phyloP scores from a whole-genome alignment of 2,797 vertebrate species.

The Ceyx erithaca region DNA sequence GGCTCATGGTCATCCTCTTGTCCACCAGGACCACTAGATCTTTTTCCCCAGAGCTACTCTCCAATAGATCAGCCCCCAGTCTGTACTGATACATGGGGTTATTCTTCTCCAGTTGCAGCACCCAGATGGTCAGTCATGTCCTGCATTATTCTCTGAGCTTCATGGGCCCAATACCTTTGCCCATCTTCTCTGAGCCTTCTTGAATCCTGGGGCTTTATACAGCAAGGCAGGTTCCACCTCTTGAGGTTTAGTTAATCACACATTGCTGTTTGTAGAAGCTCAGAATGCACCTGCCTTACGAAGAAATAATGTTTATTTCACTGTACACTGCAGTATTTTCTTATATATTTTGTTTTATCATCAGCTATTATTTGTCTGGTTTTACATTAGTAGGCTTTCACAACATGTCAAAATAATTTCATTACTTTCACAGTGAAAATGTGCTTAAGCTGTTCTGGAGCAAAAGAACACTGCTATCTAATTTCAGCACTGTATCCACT shows the following conservation, averaged over 20 bases:
- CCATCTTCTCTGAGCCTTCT: background rate
- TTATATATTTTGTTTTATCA: background rate
- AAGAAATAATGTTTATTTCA: background rate
- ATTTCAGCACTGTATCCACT: background rate
- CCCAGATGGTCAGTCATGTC: background rate
- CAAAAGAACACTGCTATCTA: background rate
- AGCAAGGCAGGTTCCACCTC: background rate
- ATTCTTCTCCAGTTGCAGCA: background rate
- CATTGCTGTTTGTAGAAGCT: background rate
- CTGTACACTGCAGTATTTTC: background rate
- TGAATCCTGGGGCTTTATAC: background rate
- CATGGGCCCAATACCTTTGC: accelerated
- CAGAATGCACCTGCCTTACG: background rate
- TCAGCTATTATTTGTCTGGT: background rate
- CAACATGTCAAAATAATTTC: background rate
- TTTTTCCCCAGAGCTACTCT: too few relatives aligned
- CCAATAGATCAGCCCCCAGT: too few relatives aligned
- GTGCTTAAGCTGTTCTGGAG: background rate
- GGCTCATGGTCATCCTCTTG: too few relatives aligned
- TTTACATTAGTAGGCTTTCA: background rate
- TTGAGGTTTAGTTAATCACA: background rate
- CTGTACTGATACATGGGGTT: too few relatives aligned
- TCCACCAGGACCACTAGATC: too few relatives aligned
- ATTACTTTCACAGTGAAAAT: background rate
- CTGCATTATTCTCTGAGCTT: background rate